Evolutionary conservation across 2,888 invertebrate species (phyloP), one percentile per base, ranked within the genome.

Genomic region (Epinotia demarniana): DNA sequence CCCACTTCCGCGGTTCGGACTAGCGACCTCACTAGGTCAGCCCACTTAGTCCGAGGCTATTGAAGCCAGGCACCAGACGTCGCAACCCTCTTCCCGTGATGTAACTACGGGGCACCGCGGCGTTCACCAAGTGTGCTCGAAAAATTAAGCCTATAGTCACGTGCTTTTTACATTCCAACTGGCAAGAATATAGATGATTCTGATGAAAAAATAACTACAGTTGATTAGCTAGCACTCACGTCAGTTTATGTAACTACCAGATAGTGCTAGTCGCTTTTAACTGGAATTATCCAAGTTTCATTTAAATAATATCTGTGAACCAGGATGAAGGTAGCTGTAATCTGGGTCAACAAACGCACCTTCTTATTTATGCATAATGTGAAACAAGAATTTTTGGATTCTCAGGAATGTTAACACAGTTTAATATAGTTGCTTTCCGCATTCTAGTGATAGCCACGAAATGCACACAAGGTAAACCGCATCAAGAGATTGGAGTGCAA

Each of bases 301-400:
- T 33, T 53, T 55, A 53, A 23, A 33, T 67, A 33, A 19, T 33
- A 55, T n/a, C 19, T 16, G 55, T 39, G 67, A 55, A 57, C 39
- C 39, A 55, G 16, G 12, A 67, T 67, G 67, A 33, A 27, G 18
- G 19, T 4, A 39, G 18, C 16, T 4, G 8, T 8, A 19, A 68
- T 43, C 57, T 57, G 19, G 68, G 57, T 57, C 68, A 68, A 16
- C 39, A 39, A 68, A 66, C 9, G 64, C 16, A 5, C 16, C 43
- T n/a, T 3, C 12, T 13, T 13, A 6, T 19, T 23, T 63, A 39
- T 62, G 19, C 62, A 39, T 13, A 66, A 27, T 16, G 27, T 39
- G 27, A 3, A 67, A 39, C 33, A 33, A 67, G 55, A 33, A 67
- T 67, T 57, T 18, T 13, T 19, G 39, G 13, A 67, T 64, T 64